These are phyloP conservation scores for Motacilla tschutschensis DNA, from an alignment of 2,113 vertebrate species.

Conservation along the genomic window DNA sequence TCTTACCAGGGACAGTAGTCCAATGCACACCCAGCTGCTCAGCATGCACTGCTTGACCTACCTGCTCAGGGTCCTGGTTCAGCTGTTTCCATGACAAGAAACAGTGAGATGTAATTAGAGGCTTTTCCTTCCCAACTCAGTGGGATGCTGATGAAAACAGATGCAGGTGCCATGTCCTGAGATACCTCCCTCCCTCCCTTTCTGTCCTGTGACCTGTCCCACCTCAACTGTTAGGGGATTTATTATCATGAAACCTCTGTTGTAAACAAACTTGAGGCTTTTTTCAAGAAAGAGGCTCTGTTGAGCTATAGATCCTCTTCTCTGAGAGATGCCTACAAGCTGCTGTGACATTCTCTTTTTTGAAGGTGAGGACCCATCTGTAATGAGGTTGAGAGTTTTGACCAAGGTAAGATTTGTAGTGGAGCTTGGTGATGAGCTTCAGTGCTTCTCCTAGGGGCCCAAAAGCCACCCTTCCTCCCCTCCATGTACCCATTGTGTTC, in stretches of 20 bases:
- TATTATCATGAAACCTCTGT: background rate
- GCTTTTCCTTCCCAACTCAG: background rate
- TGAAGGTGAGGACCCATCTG: background rate
- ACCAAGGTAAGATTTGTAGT: background rate
- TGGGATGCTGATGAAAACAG: background rate
- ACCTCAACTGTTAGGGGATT: background rate
- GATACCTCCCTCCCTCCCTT: background rate
- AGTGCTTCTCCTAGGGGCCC: background rate
- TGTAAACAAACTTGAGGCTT: background rate
- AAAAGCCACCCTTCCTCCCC: background rate
- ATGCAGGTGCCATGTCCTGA: background rate
- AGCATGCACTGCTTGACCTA: fast-evolving
- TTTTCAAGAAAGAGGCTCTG: background rate
- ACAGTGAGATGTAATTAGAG: background rate
- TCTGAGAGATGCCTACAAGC: fast-evolving
- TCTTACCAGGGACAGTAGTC: background rate
- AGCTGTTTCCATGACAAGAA: background rate
- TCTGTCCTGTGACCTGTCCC: background rate
- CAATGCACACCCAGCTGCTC: no score
- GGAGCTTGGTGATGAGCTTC: background rate
- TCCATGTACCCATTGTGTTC: background rate
- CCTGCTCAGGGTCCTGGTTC: background rate
- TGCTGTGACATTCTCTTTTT: background rate
- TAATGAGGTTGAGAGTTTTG: background rate
- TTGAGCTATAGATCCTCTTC: background rate